These are phyloP conservation scores for Mesoligia furuncula DNA, from an alignment of 2,888 invertebrate species.

Conservation along the genomic window DNA sequence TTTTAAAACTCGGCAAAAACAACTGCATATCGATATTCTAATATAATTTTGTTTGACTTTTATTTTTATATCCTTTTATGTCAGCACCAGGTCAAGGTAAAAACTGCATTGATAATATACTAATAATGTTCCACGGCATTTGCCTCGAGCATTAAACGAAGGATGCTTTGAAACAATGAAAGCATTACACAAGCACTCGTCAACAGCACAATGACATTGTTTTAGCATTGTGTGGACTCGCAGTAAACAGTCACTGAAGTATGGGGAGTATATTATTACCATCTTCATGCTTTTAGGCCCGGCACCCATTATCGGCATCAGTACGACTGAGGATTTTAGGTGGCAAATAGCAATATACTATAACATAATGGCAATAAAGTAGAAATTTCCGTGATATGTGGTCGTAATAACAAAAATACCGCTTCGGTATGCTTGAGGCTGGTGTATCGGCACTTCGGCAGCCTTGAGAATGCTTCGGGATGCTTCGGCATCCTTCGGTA, in stretches of 20 bases:
- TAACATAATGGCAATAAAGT: no score
- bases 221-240: constrained; percentile 72
- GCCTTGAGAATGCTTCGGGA: no score
- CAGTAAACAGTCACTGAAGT: constrained; percentile 46
- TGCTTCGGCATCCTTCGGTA: no score
- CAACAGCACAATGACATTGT: constrained; percentile 82
- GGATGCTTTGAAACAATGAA: constrained; percentile 82
- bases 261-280: constrained; percentile 29
- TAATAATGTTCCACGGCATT: constrained; percentile 49
- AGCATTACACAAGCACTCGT: constrained; percentile 71
- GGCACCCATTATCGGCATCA: no score
- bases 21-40: neutral
- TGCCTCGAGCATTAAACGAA: constrained; percentile 58
- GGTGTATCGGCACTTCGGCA: no score
- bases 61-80: constrained; percentile 4
- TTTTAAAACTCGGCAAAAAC: neutral
- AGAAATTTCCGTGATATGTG: no score
- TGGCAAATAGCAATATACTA: no score
- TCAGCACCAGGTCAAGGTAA: constrained; percentile 47
- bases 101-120: constrained; percentile 51
- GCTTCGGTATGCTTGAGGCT: no score
- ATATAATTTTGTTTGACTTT: neutral
- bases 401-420: no score
- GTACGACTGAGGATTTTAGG: no score
- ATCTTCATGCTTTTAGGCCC: constrained; percentile 22